These are phyloP conservation scores for Sarcophaga bullata DNA, from an alignment of 1,140 invertebrate genomes.

Conservation along the genomic window DNA sequence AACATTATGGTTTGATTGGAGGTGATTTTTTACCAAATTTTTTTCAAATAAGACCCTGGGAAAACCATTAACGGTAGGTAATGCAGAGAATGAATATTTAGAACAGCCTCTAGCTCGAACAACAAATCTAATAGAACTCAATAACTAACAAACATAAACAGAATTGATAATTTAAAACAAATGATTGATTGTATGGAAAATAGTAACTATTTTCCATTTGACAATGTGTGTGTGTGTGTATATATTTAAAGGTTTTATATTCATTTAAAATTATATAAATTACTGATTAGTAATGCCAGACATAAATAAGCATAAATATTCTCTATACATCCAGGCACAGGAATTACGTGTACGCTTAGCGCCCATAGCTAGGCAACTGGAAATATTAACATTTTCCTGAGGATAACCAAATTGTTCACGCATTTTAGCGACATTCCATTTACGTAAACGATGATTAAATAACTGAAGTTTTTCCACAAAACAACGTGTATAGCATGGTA, in stretches of 20 bases:
- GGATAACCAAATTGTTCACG: conserved; percentile 52
- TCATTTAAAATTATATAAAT: conserved; percentile 27
- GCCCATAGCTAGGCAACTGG: conserved; percentile 45
- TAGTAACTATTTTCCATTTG: too few relatives aligned
- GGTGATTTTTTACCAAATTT: too few relatives aligned
- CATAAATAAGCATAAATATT: conserved; percentile 57
- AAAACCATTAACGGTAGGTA: too few relatives aligned
- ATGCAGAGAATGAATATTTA: too few relatives aligned
- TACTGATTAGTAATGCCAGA: conserved; percentile 42
- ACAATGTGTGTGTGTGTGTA: too few relatives aligned
- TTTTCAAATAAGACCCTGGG: too few relatives aligned
- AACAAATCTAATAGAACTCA: too few relatives aligned
- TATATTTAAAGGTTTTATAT: background rate
- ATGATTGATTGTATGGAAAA: too few relatives aligned
- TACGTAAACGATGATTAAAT: conserved; percentile 51
- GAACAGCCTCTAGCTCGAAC: too few relatives aligned
- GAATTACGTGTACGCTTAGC: conserved; percentile 47
- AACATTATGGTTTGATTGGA: too few relatives aligned
- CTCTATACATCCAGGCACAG: conserved; percentile 54
- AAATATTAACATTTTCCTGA: conserved; percentile 32
- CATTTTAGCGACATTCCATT: conserved; percentile 54
- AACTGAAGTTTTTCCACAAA: conserved; percentile 53
- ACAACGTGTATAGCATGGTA: conserved; percentile 58
- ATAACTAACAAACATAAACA: too few relatives aligned
- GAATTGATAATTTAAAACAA: too few relatives aligned